These are phyloP conservation scores for Chromoteleia sp. DNA, from an alignment of 2,888 invertebrate species.

Conservation along the genomic window DNA sequence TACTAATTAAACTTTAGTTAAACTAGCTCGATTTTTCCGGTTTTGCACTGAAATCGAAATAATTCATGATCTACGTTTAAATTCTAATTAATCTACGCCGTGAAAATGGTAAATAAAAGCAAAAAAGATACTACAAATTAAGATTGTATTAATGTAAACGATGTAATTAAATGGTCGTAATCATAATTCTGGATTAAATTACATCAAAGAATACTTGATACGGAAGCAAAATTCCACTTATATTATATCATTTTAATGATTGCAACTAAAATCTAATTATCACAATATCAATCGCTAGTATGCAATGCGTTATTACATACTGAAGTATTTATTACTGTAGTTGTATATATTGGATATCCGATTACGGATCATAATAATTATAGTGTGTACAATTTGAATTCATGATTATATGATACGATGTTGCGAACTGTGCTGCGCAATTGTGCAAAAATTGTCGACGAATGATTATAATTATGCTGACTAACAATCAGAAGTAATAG, in stretches of 20 bases:
- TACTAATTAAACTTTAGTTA: no score
- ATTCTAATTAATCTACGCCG: no score
- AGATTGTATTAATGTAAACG: constrained; percentile 5
- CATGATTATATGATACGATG: constrained; percentile 32
- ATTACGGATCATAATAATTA: constrained; percentile 60
- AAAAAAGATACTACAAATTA: not conserved
- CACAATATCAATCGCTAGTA: constrained; percentile 34
- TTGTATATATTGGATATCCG: constrained; percentile 38
- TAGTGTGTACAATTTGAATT: constrained; percentile 31
- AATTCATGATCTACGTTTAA: no score
- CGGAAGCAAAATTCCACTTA: constrained; percentile 5
- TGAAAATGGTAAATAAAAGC: no score
- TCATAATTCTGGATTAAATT: constrained; percentile 11
- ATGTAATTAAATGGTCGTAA: constrained; percentile 12
- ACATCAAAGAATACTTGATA: constrained; percentile 2
- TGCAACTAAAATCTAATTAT: constrained; percentile 54
- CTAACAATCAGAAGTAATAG: constrained; percentile 21
- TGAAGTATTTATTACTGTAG: constrained; percentile 48
- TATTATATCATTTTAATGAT: constrained; percentile 43
- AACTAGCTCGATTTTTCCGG: no score
- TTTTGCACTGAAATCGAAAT: no score
- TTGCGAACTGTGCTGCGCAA: constrained; percentile 15
- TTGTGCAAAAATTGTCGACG: constrained; percentile 15
- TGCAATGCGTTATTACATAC: constrained; percentile 36
- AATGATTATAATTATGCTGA: constrained; percentile 34